Base-by-base conservation (phyloP, 1,140 invertebrate species). In the Drosophila lacertosa region DNA sequence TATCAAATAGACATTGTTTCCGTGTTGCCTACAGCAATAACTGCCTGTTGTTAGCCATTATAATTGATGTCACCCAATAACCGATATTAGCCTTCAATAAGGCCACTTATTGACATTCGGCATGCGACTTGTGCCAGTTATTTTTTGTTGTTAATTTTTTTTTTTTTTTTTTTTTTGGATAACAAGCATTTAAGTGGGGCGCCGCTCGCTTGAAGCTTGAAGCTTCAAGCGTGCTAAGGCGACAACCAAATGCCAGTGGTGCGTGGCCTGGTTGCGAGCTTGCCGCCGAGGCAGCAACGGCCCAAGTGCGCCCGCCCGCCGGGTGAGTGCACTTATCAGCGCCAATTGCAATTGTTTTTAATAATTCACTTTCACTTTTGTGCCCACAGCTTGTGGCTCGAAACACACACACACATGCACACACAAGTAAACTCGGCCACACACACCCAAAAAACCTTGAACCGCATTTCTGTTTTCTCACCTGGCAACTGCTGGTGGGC, bases 341-440 rank as follows among this genome's bases (percentile, higher is more conserved):
- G 44, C 44, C 81, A 84, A 76, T 80, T 76, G 80, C 81, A 86
- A 84, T 86, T 86, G 72, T 80, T 66, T 72, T 77, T 69, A 76
- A 86, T 77, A 86, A 76, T 80, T 77, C 64, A 80, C 77, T 80
- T 84, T 80, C 80, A 74, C 81, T 86, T 74, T 59, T 65, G 37
- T 13, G 58, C 42, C 32, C 53, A 62, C 66, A 63, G 63, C 57
- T 7, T 29, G 26, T 35, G 51, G 44, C 18, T 6, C 11, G 48
- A 45, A 40, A 15, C 50, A 44, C 16, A 64, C 22, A 44, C 39
- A 24, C 10, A 11, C 6, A 32, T 11, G 11, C 45, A 22, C 18
- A 18, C 63, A 50, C 42, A 55, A 20, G 11, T 7, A 15, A 2
- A 11, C 26, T 37, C 53, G 48, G 37, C 47, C 9, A 13, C 6